Evolutionary conservation across 2,113 vertebrate species (phyloP).

Genomic region (Probosciger aterrimus): DNA sequence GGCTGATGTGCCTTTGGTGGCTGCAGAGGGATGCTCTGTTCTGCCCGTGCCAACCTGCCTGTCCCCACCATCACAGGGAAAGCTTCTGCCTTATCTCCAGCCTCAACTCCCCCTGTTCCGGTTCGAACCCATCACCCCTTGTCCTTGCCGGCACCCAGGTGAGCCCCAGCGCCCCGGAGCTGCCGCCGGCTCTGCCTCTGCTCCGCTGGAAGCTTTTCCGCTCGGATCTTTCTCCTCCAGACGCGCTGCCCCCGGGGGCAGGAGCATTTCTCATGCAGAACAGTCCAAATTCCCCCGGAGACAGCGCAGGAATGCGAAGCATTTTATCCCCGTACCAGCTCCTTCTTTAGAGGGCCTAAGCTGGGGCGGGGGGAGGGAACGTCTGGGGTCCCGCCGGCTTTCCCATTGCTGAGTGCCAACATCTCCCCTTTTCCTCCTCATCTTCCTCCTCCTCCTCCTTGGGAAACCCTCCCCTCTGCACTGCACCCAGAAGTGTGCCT

Average conservation of each 20-base stretch:
- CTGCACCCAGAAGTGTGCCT: accelerated
- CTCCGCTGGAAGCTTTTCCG: neutral
- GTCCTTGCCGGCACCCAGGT: neutral
- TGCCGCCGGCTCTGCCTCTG: accelerated
- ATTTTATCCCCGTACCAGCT: conserved; percentile 37
- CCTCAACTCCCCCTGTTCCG: neutral
- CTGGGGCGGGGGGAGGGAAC: neutral
- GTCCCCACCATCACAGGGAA: neutral
- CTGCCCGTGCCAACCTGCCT: neutral
- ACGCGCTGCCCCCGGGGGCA: neutral
- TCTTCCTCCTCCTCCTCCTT: neutral
- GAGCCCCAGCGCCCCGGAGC: neutral
- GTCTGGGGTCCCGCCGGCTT: neutral
- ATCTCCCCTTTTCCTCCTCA: neutral
- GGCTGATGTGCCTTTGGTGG: neutral
- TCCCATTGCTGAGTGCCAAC: neutral
- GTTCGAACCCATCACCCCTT: neutral
- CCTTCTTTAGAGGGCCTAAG: conserved; percentile 25
- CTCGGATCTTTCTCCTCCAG: neutral
- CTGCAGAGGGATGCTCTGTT: neutral
- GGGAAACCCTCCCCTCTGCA: neutral
- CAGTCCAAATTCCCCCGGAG: conserved; percentile 31
- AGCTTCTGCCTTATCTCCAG: neutral
- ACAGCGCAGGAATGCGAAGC: conserved; percentile 51
- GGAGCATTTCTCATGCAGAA: conserved; percentile 27